Conservation (phyloP, 2,113 vertebrate genomes). For the Tachycineta bicolor region DNA sequence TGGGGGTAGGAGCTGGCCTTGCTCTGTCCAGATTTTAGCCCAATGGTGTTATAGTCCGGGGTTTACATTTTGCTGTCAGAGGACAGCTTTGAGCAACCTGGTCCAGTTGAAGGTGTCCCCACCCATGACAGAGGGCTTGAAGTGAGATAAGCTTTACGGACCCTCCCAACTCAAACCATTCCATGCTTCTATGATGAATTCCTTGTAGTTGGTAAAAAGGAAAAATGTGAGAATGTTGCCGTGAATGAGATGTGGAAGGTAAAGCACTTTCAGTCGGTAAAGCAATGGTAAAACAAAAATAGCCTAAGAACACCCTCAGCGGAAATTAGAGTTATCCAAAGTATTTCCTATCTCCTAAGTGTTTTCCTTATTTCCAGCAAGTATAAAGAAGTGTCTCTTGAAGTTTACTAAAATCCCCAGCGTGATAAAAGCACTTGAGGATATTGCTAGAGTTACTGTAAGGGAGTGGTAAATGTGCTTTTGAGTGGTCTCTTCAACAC, state of each 20-base stretch:
- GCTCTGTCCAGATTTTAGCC: not conserved
- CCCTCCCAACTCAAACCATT: not conserved
- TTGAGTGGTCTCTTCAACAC: not conserved
- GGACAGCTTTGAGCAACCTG: not conserved
- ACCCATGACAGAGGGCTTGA: not conserved
- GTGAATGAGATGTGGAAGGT: not conserved
- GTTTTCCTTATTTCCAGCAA: not conserved
- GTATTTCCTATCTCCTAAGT: not conserved
- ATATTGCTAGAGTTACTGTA: not conserved
- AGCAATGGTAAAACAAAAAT: not conserved
- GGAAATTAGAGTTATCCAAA: not conserved
- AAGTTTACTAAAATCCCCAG: not conserved
- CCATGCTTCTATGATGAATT: not conserved
- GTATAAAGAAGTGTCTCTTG: not conserved
- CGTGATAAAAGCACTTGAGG: not conserved
- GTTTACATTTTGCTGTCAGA: not conserved
- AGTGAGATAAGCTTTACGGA: not conserved
- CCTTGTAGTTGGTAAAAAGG: not conserved
- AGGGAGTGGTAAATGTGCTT: not conserved
- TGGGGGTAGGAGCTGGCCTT: not conserved
- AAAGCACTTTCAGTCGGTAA: not conserved
- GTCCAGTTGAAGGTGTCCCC: not conserved
- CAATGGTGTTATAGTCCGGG: not conserved
- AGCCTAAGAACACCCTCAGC: not conserved
- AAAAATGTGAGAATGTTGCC: not conserved